These are phyloP conservation scores for Lacerta viridis DNA, from an alignment of 2,797 vertebrate genomes.

Conservation along the genomic window DNA sequence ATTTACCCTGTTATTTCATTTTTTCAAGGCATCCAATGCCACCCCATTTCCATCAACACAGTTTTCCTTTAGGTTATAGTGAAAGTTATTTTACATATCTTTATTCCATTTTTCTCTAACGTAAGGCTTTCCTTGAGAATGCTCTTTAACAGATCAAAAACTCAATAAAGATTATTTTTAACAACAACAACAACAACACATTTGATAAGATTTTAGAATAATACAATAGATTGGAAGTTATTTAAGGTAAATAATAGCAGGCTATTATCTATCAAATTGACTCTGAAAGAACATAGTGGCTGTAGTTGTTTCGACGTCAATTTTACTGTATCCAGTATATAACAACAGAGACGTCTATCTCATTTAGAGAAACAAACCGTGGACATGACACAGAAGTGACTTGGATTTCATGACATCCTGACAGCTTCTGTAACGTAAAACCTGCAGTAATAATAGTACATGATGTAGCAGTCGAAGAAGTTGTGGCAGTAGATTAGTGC, in stretches of 20 bases:
- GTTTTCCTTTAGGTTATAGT: no score
- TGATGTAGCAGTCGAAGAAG: no score
- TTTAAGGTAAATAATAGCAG: slow-evolving; percentile 60
- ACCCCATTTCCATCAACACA: no score
- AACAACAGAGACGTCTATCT: slow-evolving; percentile 64
- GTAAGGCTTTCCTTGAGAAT: neutral
- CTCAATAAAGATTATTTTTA: no score
- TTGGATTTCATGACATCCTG: slow-evolving; percentile 27
- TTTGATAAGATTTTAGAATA: no score
- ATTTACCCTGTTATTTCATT: no score
- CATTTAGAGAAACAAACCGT: slow-evolving; percentile 43
- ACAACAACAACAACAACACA: no score
- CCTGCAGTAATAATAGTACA: neutral
- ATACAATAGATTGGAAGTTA: slow-evolving; percentile 45
- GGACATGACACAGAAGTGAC: slow-evolving; percentile 33
- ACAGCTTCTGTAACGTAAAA: slow-evolving; percentile 25
- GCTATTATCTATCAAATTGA: slow-evolving; percentile 76
- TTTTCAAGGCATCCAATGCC: no score
- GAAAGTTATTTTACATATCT: neutral
- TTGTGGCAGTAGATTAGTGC: neutral
- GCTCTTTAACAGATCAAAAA: no score
- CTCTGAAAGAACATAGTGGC: slow-evolving; percentile 75
- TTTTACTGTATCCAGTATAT: slow-evolving; percentile 76
- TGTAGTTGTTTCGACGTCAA: slow-evolving; percentile 73
- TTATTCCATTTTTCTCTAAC: neutral